A percentile compares a stretch with the other conserved stretches of the same genome.
Evolutionary conservation across 2,888 invertebrate species (phyloP).

Genomic region (Cryptocheilus praepositus): DNA sequence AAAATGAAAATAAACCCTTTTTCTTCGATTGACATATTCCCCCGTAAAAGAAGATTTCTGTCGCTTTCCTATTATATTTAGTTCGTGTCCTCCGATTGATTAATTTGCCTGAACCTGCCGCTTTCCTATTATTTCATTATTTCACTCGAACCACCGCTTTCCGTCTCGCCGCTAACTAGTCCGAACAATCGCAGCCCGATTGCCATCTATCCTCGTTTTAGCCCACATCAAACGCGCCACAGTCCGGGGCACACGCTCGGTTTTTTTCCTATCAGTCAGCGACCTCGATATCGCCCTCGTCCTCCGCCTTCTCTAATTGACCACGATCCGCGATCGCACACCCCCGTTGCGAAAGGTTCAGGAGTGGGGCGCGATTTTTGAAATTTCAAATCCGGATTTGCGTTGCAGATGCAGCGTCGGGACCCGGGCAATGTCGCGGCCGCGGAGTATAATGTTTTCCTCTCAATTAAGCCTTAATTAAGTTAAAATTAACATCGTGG

Average conservation of each 20-base stretch:
- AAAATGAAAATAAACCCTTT: too few species aligned
- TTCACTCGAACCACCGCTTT: too few species aligned
- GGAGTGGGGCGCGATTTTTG: conserved; percentile 69
- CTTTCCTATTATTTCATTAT: too few species aligned
- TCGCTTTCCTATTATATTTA: too few species aligned
- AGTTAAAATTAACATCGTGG: conserved; percentile 75
- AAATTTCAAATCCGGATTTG: conserved; percentile 75
- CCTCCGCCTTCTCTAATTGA: conserved; percentile 68
- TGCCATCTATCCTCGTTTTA: too few species aligned
- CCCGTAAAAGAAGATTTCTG: too few species aligned
- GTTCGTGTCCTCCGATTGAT: too few species aligned
- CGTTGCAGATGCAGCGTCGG: conserved; percentile 71
- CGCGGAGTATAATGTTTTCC: conserved; percentile 74
- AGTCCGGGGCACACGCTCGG: conserved; percentile 2
- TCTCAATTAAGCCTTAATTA: conserved; percentile 76
- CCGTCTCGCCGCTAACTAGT: too few species aligned
- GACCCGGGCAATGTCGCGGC: conserved; percentile 69
- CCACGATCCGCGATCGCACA: conserved; percentile 69
- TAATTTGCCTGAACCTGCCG: too few species aligned
- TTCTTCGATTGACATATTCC: too few species aligned
- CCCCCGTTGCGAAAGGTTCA: conserved; percentile 36
- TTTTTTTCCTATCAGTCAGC: conserved; percentile 39
- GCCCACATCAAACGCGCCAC: too few species aligned
- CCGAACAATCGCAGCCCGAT: too few species aligned
- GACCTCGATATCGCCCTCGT: conserved; percentile 33